Percentiles rank a stretch among this genome's conserved stretches.
Evolutionary conservation across 2,797 vertebrate species (phyloP).

Genomic region (Miopithecus talapoin): DNA sequence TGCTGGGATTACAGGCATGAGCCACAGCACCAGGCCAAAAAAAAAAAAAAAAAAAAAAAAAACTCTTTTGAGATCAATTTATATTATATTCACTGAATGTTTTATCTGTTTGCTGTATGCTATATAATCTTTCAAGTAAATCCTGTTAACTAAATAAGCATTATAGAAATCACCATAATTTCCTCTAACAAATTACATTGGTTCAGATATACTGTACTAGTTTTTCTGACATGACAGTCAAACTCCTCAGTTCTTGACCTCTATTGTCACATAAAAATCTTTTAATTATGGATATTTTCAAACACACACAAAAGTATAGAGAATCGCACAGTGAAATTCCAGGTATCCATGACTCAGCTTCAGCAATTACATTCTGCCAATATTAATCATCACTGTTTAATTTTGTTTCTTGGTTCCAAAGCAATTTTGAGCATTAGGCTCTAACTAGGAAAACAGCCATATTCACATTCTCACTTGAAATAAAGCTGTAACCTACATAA

Average conservation of each 20-base stretch:
- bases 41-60: neutral
- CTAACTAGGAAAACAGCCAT: constrained; percentile 36
- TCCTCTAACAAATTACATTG: neutral
- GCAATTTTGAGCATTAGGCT: constrained; percentile 16
- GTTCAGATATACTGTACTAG: neutral
- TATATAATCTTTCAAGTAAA: constrained; percentile 54
- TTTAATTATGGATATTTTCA: neutral
- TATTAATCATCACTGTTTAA: constrained; percentile 10
- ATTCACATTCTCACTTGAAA: constrained; percentile 41
- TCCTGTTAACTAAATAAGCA: neutral
- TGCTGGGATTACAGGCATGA: too few species aligned
- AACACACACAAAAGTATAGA: neutral
- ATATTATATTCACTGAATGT: neutral
- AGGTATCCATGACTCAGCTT: constrained; percentile 8
- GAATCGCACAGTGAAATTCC: neutral
- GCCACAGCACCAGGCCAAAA: too few species aligned
- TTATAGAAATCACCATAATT: neutral
- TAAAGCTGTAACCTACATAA: constrained; percentile 33
- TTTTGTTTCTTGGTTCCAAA: neutral
- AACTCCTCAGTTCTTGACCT: neutral
- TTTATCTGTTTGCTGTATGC: neutral
- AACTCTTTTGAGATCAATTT: neutral
- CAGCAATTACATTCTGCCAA: constrained; percentile 2
- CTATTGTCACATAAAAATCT: neutral
- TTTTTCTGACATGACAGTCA: constrained; percentile 22